Evolutionary conservation across 2,113 vertebrate genomes (phyloP).

Genomic region (Rhodinocichla rosea): DNA sequence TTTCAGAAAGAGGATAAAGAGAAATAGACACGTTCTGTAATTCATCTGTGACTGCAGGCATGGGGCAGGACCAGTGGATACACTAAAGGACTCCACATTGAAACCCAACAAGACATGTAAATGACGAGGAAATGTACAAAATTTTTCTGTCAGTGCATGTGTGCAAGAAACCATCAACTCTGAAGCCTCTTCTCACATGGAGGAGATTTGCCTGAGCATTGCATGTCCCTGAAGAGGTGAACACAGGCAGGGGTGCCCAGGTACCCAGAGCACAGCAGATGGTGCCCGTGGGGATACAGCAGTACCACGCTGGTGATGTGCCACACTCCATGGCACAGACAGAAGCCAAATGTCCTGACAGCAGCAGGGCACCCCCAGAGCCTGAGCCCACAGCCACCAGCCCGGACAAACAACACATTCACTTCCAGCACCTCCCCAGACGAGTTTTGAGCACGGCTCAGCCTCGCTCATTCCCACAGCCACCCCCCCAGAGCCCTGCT

Average conservation of each 20-base stretch:
- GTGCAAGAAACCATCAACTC: fast-evolving
- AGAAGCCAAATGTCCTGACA: fast-evolving
- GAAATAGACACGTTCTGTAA: not conserved
- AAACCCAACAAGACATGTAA: not conserved
- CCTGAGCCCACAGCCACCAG: not conserved
- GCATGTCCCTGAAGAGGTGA: fast-evolving
- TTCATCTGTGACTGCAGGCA: not conserved
- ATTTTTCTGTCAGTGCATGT: not conserved
- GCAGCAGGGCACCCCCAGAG: not conserved
- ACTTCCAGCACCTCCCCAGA: not conserved
- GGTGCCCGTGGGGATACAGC: fast-evolving
- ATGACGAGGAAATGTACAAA: fast-evolving
- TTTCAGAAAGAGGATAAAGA: not conserved
- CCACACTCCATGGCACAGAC: fast-evolving
- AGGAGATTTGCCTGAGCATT: not conserved
- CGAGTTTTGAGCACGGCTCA: fast-evolving
- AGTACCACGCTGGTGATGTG: fast-evolving
- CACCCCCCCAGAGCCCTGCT: fast-evolving
- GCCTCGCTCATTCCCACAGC: not conserved
- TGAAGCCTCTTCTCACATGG: not conserved
- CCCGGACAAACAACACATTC: not conserved
- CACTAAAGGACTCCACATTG: fast-evolving
- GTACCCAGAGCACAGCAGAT: not conserved
- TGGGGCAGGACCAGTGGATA: not conserved
- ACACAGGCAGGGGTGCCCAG: fast-evolving